Percentiles rank a stretch among this genome's conserved stretches.
These are phyloP conservation scores for Herpetotheres cachinnans DNA, from an alignment of 2,113 vertebrate genomes.

Conservation along the genomic window DNA sequence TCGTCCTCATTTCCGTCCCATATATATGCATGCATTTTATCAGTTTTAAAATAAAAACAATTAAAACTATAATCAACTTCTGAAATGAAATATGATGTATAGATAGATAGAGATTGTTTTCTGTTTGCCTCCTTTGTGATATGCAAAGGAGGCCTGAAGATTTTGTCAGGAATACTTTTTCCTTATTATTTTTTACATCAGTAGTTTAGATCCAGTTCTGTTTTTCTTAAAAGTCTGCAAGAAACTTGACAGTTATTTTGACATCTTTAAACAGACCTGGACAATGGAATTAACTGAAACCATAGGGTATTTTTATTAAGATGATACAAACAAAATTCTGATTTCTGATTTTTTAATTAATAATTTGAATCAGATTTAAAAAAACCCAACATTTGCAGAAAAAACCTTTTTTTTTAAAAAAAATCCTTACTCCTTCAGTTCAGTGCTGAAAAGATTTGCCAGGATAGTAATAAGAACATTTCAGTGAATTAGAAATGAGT, in stretches of 20 bases:
- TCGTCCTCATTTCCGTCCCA: background rate
- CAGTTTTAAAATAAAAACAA: background rate
- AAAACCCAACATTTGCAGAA: background rate
- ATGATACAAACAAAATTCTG: background rate
- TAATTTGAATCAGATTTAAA: background rate
- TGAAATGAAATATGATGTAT: background rate
- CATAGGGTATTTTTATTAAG: background rate
- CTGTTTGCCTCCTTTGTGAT: background rate
- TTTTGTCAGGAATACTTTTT: background rate
- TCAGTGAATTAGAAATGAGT: background rate
- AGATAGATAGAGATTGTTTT: background rate
- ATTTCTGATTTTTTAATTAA: background rate
- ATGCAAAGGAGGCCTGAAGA: background rate
- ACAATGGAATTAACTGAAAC: background rate
- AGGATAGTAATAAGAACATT: background rate
- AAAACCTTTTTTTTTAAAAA: fast-evolving
- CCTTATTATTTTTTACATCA: background rate
- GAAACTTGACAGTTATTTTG: background rate
- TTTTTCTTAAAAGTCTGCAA: background rate
- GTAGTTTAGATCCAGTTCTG: background rate
- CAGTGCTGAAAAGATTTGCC: background rate
- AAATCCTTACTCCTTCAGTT: background rate
- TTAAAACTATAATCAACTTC: background rate
- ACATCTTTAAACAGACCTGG: background rate
- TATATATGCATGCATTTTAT: background rate